Evolutionary conservation across 35 echinoderm and acorn worm species (phyloP), one percentile per base, ranked within the genome.

Genomic region (Patiria miniata): DNA sequence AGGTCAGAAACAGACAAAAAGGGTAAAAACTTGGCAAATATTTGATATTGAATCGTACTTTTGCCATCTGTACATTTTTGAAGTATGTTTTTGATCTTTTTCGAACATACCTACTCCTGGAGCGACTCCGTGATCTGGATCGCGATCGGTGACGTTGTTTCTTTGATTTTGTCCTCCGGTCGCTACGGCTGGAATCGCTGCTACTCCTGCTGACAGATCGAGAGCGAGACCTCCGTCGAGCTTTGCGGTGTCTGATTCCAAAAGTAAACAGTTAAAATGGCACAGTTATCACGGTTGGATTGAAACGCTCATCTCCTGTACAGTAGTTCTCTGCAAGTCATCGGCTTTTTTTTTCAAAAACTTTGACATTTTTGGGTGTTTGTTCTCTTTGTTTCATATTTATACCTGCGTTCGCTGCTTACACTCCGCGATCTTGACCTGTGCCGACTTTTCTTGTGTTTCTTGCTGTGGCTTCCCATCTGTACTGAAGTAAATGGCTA

Each of bases 391-490:
- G 19, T n/a, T 2, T 18, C 19, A 73, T 30, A 32, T 18, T 14
- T 23, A 18, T 32, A 73, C 65, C 65, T 36, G 26, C 34, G 82
- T 39, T 61, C 82, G 37, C 55, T 84, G 82, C 82, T 84, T 12
- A 36, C 33, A 37, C 82, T 84, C 36, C 82, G 21, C 8, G 82
- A 84, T 29, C 82, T 16, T 12, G 82, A 84, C 10, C 82, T 51
- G 19, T 60, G 28, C 29, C 57, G 30, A 26, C 39, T 58, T 39
- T 57, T 61, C 54, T 84, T 60, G 52, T 36, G 52, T 36, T 84
- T 84, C 54, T 84, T 84, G 34, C 52, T 84, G 53, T 84, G 82
- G 44, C 82, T 84, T 60, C 82, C 82, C 82, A 84, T 84, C 65
- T 32, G 9, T 22, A 26, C 34, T 23, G 0, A 73, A 73, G 0